Evolutionary conservation across 2,797 vertebrate genomes (phyloP).

Genomic region (Chromis chromis): DNA sequence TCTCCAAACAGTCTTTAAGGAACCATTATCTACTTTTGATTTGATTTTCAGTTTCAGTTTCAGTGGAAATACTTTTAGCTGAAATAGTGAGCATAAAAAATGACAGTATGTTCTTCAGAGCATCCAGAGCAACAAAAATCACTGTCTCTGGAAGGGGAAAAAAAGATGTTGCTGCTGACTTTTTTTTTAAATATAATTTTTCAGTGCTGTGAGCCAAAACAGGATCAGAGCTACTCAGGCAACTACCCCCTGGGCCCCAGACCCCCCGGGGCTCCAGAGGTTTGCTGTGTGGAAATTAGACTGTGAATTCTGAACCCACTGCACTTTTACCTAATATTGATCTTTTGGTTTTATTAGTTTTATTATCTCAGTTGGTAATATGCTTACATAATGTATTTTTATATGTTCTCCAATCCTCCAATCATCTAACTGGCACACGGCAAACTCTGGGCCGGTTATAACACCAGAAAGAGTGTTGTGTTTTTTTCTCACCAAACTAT

Average conservation of each 20-base stretch:
- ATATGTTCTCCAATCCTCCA: not conserved
- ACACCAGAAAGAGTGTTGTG: not conserved
- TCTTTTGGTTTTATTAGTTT: not conserved
- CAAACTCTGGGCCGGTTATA: not conserved
- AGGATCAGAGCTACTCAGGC: conserved; percentile 14
- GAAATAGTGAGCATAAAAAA: not conserved
- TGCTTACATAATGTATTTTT: not conserved
- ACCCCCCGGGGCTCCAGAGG: not conserved
- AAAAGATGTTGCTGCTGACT: conserved; percentile 18
- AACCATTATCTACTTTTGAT: not conserved
- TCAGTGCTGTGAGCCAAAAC: conserved; percentile 13
- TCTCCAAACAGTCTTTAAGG: not conserved
- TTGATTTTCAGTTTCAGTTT: not conserved
- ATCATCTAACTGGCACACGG: not conserved
- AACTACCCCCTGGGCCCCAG: not conserved
- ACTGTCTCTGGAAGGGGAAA: not conserved
- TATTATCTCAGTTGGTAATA: not conserved
- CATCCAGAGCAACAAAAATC: conserved; percentile 16
- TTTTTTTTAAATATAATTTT: conserved; percentile 30
- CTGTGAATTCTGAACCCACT: conserved; percentile 4
- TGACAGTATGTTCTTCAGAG: conserved; percentile 9
- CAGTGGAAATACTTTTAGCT: not conserved
- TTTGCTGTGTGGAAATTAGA: conserved; percentile 12
- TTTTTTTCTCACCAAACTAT: not conserved
- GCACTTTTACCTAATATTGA: not conserved